phyloP scores from a whole-genome alignment of 2,888 invertebrate species.

The Cephus rjabovi region DNA sequence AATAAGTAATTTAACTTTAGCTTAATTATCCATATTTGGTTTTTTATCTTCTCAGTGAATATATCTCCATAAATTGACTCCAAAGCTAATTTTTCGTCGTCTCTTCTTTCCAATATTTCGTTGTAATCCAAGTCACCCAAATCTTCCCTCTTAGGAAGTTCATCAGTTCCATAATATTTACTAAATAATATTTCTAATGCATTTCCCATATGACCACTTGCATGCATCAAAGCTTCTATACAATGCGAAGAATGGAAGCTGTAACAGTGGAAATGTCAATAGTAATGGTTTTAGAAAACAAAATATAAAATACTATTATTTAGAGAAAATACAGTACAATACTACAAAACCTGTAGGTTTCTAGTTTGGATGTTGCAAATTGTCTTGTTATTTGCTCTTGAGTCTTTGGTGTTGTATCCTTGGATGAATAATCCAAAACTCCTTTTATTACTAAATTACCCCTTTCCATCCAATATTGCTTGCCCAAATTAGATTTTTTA shows the following conservation, averaged over 20 bases:
- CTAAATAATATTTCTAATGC: conserved; percentile 78
- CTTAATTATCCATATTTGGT: conserved; percentile 78
- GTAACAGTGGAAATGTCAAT: conserved; percentile 59
- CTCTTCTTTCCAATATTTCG: conserved; percentile 75
- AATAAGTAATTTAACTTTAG: conserved; percentile 77
- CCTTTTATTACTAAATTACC: conserved; percentile 82
- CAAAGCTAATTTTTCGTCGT: conserved; percentile 80
- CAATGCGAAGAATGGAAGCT: conserved; percentile 83
- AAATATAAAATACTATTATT: conserved; percentile 11
- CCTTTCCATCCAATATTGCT: conserved; percentile 82
- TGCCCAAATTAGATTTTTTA: conserved; percentile 76
- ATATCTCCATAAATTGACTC: conserved; percentile 82
- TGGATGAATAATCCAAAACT: conserved; percentile 76
- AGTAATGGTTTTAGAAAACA: conserved; percentile 14
- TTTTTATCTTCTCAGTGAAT: conserved; percentile 77
- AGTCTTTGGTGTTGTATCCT: conserved; percentile 70
- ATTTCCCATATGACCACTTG: conserved; percentile 77
- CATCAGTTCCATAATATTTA: conserved; percentile 75
- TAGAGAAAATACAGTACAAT: conserved; percentile 21
- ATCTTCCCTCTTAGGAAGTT: conserved; percentile 62
- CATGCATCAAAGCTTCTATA: conserved; percentile 77
- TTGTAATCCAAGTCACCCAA: conserved; percentile 63
- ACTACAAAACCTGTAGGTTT: conserved; percentile 70
- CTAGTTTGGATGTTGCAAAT: conserved; percentile 79
- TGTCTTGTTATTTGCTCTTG: conserved; percentile 76